Base-by-base conservation (phyloP, 1,140 invertebrate genomes). In the Zaprionus ornatus region DNA sequence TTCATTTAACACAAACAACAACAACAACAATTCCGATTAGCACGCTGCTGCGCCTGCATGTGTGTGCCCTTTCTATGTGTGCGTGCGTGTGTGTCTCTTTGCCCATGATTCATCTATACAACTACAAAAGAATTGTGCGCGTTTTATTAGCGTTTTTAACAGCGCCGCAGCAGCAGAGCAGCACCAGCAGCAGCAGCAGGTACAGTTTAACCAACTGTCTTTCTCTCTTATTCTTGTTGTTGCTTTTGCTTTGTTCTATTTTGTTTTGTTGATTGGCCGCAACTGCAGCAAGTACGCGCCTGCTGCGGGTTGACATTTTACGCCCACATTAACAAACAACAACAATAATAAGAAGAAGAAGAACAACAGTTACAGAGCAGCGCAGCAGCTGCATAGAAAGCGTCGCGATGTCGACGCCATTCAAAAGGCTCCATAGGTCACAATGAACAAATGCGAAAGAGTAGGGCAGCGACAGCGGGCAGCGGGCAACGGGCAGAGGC, bases 401-500 rank as follows among this genome's bases (percentile, higher is more conserved):
- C 63, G 29, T 59, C 52, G 54, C 15, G n/a, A n/a, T n/a, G 48
- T 29, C 50, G 32, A 6, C 5, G 35, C 64, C 80, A 42, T 55
- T 29, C 54, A 52, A 85, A 82, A 85, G 82, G 82, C 86, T 57
- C 68, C 68, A 69, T 81, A 82, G 82, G 79, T 86, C 82, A 87
- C 63, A 81, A 52, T 21, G 45, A 74, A 74, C 60, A 45, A 45
- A 17, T 7, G 40, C n/a, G n/a, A 6, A n/a, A 40, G 37, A 35
- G 61, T 42, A 65, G 72, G 40, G 70, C 50, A 32, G 40, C 15
- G 40, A 54, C 29, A 10, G 48, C 54, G 40, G 56, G 62, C 48
- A 64, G 32, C 60, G 32, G 21, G 52, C 61, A 1, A 27, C 45
- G n/a, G 40, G 17, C 59, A 19, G 13, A 42, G 37, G 55, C 71